Evolutionary conservation across 2,888 invertebrate genomes (phyloP), one percentile per base, ranked within the genome.

Genomic region (Lasioglossum calceatum): DNA sequence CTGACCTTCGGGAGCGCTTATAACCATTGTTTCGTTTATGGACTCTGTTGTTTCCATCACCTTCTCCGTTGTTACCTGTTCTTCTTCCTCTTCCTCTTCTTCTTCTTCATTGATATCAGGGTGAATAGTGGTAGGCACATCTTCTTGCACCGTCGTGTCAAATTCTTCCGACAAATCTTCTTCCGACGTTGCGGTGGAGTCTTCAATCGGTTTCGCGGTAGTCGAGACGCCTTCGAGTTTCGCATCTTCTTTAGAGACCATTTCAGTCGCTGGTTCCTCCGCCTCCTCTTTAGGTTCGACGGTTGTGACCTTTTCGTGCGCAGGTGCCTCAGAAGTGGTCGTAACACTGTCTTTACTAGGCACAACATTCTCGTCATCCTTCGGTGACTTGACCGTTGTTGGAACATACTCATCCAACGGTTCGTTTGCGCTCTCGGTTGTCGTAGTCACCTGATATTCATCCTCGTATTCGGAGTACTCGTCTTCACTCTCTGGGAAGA

Each of bases 401-500:
- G 39, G n/a, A 36, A 23, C 23, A 23, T 79, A 61, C n/a, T 54
- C 76, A 0, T 16, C 19, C 14, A 50, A 2, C 2, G 27, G n/a
- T 16, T 82, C 74, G 1, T 54, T 32, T 0, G 0, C 44, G 19
- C 12, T 47, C 32, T 81, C 77, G 7, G 82, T 70, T 19, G 81
- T 87, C n/a, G 76, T 84, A 10, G 61, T 54, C 10, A 77, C 85
- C 7, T 12, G 0, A 27, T 87, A 85, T 32, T 90, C 85, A 8
- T 90, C 87, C 39, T 88, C 88, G 32, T 91, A 88, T 4, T 88
- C 88, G n/a, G 86, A 87, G 14, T 91, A 91, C 58, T 92, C 91
- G 23, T 90, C 85, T 2, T 81, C 87, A 0, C 87, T 82, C 14
- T 89, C 84, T 0, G 95, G 95, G 16, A 94, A 93, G 86, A 95